Conservation (phyloP, 1,140 invertebrate species). For the Tenebrio molitor region DNA sequence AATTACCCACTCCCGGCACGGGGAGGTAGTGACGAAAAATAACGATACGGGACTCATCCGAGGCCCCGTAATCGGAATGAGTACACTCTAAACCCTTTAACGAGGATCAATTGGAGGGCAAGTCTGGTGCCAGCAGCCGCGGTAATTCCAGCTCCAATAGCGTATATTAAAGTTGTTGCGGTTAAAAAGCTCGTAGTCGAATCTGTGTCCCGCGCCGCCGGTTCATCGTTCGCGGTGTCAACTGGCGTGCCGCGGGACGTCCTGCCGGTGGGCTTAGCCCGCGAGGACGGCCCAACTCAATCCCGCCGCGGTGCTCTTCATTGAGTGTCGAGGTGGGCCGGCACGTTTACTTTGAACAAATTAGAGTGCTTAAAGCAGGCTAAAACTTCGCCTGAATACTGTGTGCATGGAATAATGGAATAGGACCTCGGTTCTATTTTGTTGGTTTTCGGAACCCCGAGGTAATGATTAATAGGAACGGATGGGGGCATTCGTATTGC, state of each 20-base stretch:
- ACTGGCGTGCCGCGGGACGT: constrained; percentile 44
- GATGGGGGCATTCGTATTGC: constrained; percentile 82
- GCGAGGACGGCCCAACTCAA: too few relatives aligned
- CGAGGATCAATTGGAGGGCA: constrained; percentile 91
- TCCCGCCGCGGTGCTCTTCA: too few relatives aligned
- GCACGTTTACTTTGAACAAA: constrained; percentile 89
- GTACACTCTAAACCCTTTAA: constrained; percentile 91
- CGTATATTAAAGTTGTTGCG: constrained; percentile 86
- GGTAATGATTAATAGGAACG: constrained; percentile 87
- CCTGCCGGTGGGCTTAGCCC: constrained; percentile 71
- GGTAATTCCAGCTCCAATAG: constrained; percentile 80
- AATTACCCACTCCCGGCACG: constrained; percentile 88
- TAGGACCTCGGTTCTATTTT: constrained; percentile 86
- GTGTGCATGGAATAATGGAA: constrained; percentile 83
- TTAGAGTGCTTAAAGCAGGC: constrained; percentile 89
- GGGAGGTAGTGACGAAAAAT: constrained; percentile 90
- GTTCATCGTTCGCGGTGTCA: constrained; percentile 52
- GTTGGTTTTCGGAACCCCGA: constrained; percentile 79
- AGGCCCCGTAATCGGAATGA: constrained; percentile 89
- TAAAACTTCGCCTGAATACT: constrained; percentile 80
- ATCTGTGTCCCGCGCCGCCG: constrained; percentile 70
- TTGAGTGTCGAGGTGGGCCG: too few relatives aligned
- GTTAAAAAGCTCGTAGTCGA: constrained; percentile 84
- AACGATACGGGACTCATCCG: constrained; percentile 85
- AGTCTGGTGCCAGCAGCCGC: constrained; percentile 92